Evolutionary conservation across 1,140 invertebrate genomes (phyloP).

Genomic region (Aphis gossypii): DNA sequence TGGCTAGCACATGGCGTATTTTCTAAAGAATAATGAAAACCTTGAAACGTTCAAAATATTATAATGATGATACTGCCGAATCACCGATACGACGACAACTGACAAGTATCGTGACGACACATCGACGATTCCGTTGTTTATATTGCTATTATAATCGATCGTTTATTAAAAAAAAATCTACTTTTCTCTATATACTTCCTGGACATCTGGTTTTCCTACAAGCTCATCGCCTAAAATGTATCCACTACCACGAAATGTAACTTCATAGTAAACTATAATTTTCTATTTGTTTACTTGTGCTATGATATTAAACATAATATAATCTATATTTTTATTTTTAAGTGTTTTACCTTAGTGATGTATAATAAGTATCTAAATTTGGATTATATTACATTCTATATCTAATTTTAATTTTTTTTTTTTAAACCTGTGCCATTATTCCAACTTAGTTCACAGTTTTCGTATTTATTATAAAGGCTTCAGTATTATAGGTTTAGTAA

Average conservation of each 20-base stretch:
- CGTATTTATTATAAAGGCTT: not conserved
- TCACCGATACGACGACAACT: not conserved
- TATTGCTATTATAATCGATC: not conserved
- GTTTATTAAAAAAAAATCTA: not conserved
- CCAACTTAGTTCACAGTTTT: not conserved
- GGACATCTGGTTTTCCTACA: not conserved
- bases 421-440: not conserved
- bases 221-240: not conserved
- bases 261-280: not conserved
- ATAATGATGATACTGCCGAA: not conserved
- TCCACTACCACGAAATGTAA: not conserved
- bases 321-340: not conserved
- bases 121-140: not conserved
- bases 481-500: too few species aligned
- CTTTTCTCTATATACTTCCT: not conserved
- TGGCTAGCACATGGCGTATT: constrained; percentile 30
- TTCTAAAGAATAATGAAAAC: constrained; percentile 38
- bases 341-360: not conserved
- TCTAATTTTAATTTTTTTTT: not conserved
- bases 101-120: not conserved
- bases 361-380: too few species aligned
- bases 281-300: not conserved
- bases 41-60: constrained; percentile 30
- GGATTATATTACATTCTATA: too few species aligned
- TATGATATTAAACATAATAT: not conserved